Evolutionary conservation across 2,888 invertebrate species (phyloP).

Genomic region (Hirtodrosophila trivittata): DNA sequence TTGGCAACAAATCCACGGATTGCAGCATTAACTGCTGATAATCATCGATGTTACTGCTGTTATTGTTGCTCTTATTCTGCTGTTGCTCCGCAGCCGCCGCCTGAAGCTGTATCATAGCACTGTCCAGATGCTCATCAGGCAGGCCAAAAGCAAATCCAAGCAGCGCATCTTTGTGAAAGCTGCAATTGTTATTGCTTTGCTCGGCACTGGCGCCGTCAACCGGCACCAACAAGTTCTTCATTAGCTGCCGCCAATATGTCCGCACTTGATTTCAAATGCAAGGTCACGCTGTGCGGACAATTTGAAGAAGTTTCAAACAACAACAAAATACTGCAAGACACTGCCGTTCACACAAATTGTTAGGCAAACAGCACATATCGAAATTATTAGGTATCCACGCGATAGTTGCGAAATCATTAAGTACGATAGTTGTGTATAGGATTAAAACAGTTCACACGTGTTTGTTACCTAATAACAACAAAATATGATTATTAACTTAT

Average conservation of each 20-base stretch:
- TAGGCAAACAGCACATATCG: neutral
- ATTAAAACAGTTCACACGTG: too few species aligned
- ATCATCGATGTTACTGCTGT: slow-evolving; percentile 13
- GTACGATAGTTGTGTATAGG: too few species aligned
- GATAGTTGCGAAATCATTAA: too few species aligned
- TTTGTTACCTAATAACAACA: too few species aligned
- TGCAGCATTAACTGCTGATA: slow-evolving; percentile 34
- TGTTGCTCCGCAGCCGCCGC: slow-evolving; percentile 46
- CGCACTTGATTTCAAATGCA: neutral
- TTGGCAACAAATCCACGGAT: slow-evolving; percentile 39
- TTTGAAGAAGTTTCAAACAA: slow-evolving; percentile 16
- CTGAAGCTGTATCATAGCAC: slow-evolving; percentile 52
- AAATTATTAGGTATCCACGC: too few species aligned
- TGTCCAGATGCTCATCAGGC: slow-evolving; percentile 53
- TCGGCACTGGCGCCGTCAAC: slow-evolving; percentile 32
- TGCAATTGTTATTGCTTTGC: slow-evolving; percentile 19
- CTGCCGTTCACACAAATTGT: slow-evolving; percentile 36
- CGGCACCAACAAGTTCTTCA: slow-evolving; percentile 48
- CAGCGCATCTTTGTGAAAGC: slow-evolving; percentile 50
- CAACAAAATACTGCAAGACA: slow-evolving; percentile 23
- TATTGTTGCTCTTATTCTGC: slow-evolving; percentile 17
- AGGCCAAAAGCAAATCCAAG: slow-evolving; percentile 40
- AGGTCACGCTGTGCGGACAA: slow-evolving; percentile 30
- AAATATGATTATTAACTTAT: too few species aligned
- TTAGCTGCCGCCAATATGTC: slow-evolving; percentile 10